phyloP scores from a whole-genome alignment of 2,888 invertebrate species.

The Panopea generosa region DNA sequence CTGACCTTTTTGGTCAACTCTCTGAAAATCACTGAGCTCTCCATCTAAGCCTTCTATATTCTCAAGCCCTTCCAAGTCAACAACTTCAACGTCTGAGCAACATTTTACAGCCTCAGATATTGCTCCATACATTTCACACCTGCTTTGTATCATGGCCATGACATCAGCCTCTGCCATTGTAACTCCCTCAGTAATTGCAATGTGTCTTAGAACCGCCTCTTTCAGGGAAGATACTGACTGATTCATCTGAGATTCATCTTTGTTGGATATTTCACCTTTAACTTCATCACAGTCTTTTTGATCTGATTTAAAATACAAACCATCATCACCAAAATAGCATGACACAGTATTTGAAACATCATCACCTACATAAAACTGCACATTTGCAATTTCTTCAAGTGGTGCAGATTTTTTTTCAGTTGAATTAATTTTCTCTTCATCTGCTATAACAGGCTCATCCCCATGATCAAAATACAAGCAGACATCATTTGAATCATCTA shows the following conservation, averaged over 20 bases:
- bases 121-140: constrained; percentile 38
- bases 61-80: not conserved
- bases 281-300: not conserved
- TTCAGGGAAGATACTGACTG: not conserved
- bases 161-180: not conserved
- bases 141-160: constrained; percentile 23
- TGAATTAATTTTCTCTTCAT: too few relatives aligned
- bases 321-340: not conserved
- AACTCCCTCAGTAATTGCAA: not conserved
- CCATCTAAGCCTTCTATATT: not conserved
- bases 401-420: too few relatives aligned
- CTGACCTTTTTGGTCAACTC: not conserved
- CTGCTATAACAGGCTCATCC: constrained; percentile 3
- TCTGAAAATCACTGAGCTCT: not conserved
- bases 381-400: too few relatives aligned
- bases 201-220: constrained; percentile 9
- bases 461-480: constrained; percentile 15
- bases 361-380: too few relatives aligned
- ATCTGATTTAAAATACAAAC: not conserved
- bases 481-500: constrained; percentile 11
- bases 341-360: not conserved
- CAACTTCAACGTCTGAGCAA: constrained; percentile 13
- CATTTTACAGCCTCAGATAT: constrained; percentile 30
- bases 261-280: not conserved
- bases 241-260: not conserved